These are phyloP conservation scores for Macrophya alboannulata DNA, from an alignment of 2,888 invertebrate species.

Conservation along the genomic window DNA sequence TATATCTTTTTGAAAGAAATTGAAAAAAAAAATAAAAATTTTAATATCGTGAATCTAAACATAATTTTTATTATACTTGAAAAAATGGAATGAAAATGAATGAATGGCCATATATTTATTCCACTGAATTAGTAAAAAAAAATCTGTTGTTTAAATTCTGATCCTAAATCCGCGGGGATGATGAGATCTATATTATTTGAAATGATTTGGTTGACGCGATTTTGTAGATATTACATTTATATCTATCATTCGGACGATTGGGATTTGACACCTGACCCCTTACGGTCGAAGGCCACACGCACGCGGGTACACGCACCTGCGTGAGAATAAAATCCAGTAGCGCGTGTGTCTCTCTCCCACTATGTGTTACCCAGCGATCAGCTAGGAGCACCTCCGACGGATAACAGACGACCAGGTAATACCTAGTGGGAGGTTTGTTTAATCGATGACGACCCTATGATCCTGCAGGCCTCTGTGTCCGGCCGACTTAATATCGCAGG, in stretches of 20 bases:
- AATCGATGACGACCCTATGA: slow-evolving; percentile 74
- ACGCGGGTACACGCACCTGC: slow-evolving; percentile 59
- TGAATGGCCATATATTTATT: no score
- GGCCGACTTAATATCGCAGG: slow-evolving; percentile 66
- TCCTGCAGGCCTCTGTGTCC: slow-evolving; percentile 65
- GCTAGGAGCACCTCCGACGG: slow-evolving; percentile 27
- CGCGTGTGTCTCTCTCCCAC: slow-evolving; percentile 29
- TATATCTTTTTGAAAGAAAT: no score
- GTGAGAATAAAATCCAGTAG: slow-evolving; percentile 59
- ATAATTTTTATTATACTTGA: no score
- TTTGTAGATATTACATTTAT: background rate
- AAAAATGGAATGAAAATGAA: no score
- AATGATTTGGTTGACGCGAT: background rate
- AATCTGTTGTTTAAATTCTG: no score
- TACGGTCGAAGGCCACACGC: slow-evolving; percentile 60
- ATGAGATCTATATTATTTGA: background rate
- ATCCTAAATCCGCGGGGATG: background rate
- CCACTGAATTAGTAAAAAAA: no score
- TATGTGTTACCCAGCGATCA: background rate
- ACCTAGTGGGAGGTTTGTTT: slow-evolving; percentile 75
- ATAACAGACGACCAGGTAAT: slow-evolving; percentile 46
- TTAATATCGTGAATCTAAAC: no score
- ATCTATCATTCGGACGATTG: slow-evolving; percentile 42
- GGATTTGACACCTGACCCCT: slow-evolving; percentile 59
- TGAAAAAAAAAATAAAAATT: no score